These are phyloP conservation scores for Artibeus jamaicensis DNA, from an alignment of 2,797 vertebrate species.

Conservation along the genomic window DNA sequence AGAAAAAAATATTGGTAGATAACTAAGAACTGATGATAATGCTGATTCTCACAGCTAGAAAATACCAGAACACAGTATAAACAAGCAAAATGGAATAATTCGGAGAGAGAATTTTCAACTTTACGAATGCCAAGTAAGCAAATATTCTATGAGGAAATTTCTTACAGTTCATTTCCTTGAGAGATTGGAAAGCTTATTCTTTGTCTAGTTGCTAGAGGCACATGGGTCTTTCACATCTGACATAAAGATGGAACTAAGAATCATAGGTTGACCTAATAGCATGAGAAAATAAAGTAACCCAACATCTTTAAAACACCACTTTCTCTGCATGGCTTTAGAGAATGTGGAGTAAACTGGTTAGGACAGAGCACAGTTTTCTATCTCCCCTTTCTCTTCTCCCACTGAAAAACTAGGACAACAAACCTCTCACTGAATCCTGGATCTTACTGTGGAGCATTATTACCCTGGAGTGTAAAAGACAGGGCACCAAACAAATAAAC, in stretches of 20 bases:
- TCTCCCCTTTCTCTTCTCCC: neutral
- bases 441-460: neutral
- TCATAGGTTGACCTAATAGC: neutral
- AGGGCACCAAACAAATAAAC: neutral
- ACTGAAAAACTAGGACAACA: neutral
- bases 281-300: conserved; percentile 4
- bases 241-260: neutral
- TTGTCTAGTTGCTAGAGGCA: neutral
- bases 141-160: neutral
- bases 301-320: neutral
- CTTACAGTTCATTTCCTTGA: neutral
- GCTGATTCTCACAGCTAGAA: conserved; percentile 22
- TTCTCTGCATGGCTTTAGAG: neutral
- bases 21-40: conserved; percentile 41
- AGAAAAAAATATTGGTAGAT: conserved; percentile 48
- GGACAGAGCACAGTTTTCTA: neutral
- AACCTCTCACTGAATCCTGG: neutral
- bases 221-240: neutral
- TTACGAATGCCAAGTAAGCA: neutral
- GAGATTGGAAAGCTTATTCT: neutral
- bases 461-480: neutral
- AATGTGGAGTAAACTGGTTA: neutral
- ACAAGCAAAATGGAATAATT: conserved; percentile 32
- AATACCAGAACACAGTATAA: conserved; percentile 9
- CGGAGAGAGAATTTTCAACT: conserved; percentile 26